Conservation (phyloP, 2,888 invertebrate species). For the Pseudanteris insignis region DNA sequence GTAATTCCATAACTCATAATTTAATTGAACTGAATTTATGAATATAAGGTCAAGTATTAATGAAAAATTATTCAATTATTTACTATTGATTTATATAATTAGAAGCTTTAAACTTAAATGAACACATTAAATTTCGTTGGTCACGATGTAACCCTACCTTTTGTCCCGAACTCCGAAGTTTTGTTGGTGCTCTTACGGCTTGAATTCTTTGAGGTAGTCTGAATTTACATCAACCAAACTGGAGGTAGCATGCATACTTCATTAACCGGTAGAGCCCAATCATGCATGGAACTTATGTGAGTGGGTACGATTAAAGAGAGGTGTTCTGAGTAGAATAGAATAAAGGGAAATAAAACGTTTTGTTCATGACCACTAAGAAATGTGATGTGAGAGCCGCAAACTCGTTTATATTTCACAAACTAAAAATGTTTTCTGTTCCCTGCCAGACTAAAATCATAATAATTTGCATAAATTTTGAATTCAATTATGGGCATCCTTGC, state of each 20-base stretch:
- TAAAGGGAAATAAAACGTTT: slow-evolving; percentile 9
- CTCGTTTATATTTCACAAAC: slow-evolving; percentile 8
- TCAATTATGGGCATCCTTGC: too few species aligned
- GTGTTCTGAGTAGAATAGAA: slow-evolving; percentile 8
- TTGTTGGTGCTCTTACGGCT: slow-evolving; percentile 2
- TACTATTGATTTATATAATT: too few species aligned
- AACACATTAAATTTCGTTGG: not conserved
- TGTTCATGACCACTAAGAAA: slow-evolving; percentile 12
- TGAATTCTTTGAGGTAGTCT: slow-evolving; percentile 7
- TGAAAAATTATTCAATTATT: too few species aligned
- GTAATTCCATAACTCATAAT: too few species aligned
- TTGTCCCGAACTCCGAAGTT: slow-evolving; percentile 1
- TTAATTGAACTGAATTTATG: too few species aligned
- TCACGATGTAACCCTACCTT: slow-evolving; percentile 7
- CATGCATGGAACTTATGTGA: slow-evolving; percentile 23
- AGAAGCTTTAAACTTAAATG: too few species aligned
- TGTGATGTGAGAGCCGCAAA: slow-evolving; percentile 1
- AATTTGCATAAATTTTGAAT: too few species aligned
- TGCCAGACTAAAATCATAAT: too few species aligned
- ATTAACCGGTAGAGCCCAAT: slow-evolving; percentile 28
- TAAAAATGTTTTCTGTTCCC: not conserved
- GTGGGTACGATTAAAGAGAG: slow-evolving; percentile 18
- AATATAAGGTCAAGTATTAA: too few species aligned
- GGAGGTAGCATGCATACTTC: slow-evolving; percentile 29
- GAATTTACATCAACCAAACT: slow-evolving; percentile 7